Conservation (phyloP, 2,797 vertebrate genomes). For the Melanogrammus aeglefinus region DNA sequence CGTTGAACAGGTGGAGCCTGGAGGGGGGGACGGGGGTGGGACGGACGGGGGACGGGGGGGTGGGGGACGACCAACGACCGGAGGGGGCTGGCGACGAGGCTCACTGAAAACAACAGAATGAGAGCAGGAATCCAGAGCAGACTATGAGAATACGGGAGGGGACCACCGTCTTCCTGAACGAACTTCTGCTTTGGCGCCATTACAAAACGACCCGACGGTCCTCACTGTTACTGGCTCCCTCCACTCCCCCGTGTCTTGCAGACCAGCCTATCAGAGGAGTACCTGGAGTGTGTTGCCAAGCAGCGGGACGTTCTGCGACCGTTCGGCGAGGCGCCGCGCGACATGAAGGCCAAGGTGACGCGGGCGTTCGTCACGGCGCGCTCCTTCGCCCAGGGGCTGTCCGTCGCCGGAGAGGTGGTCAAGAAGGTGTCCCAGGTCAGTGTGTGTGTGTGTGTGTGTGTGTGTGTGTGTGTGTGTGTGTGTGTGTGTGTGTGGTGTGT, state of each 20-base stretch:
- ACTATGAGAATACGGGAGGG: too few relatives aligned
- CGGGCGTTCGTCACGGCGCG: conserved; percentile 84
- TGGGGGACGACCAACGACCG: too few relatives aligned
- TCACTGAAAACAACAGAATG: too few relatives aligned
- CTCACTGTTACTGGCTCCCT: background rate
- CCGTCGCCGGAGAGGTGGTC: conserved; percentile 82
- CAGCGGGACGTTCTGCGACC: conserved; percentile 84
- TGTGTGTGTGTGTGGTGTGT: conserved; percentile 23
- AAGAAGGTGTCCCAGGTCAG: conserved; percentile 86
- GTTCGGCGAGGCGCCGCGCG: conserved; percentile 84
- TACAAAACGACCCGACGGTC: too few relatives aligned
- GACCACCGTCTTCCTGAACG: too few relatives aligned
- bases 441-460: background rate
- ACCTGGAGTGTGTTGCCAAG: conserved; percentile 89
- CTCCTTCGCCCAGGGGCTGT: conserved; percentile 85
- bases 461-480: conserved; percentile 28
- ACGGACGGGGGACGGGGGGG: too few relatives aligned
- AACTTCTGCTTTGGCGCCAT: too few relatives aligned
- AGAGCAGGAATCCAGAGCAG: too few relatives aligned
- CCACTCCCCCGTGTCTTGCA: conserved; percentile 49
- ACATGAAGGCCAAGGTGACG: conserved; percentile 82
- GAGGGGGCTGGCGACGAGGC: too few relatives aligned
- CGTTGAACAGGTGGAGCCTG: too few relatives aligned
- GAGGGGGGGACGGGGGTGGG: too few relatives aligned
- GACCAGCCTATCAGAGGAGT: conserved; percentile 82